These are phyloP conservation scores for Distichodus sexfasciatus DNA, from an alignment of 2,797 vertebrate species.

Conservation along the genomic window DNA sequence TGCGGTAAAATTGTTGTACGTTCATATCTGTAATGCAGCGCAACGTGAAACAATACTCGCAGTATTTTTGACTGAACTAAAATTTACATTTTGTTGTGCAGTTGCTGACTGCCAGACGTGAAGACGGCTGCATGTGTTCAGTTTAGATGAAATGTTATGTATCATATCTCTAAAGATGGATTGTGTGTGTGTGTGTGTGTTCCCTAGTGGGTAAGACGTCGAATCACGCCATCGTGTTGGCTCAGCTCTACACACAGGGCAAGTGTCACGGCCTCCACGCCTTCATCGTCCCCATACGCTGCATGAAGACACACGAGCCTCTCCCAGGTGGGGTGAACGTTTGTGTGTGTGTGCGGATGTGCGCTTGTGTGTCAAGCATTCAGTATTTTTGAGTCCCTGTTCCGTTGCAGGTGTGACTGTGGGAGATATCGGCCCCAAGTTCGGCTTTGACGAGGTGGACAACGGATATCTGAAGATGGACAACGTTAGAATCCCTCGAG, in stretches of 20 bases:
- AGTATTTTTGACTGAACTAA: too few species aligned
- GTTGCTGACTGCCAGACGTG: too few species aligned
- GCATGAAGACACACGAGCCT: constrained; percentile 84
- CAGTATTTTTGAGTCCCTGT: not conserved
- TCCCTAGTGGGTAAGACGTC: constrained; percentile 91
- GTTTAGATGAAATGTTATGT: too few species aligned
- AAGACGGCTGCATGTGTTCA: too few species aligned
- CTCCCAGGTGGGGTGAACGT: constrained; percentile 81
- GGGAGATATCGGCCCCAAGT: constrained; percentile 97
- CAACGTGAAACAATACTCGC: too few species aligned
- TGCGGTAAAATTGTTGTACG: too few species aligned
- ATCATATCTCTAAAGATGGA: too few species aligned
- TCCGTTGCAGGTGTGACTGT: constrained; percentile 77
- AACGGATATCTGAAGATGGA: constrained; percentile 96
- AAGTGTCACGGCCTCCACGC: constrained; percentile 88
- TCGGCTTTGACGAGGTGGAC: constrained; percentile 93
- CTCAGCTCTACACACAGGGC: constrained; percentile 90
- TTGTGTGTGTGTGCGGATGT: not conserved
- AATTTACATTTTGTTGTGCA: not conserved
- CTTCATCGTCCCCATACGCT: constrained; percentile 92
- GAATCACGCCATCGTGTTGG: constrained; percentile 92
- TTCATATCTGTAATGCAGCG: too few species aligned
- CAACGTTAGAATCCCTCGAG: constrained; percentile 88
- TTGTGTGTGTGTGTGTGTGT: not conserved
- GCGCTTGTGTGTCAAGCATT: too few species aligned